Base-by-base conservation (phyloP, 2,888 invertebrate species). In the Silvanus unidentatus region DNA sequence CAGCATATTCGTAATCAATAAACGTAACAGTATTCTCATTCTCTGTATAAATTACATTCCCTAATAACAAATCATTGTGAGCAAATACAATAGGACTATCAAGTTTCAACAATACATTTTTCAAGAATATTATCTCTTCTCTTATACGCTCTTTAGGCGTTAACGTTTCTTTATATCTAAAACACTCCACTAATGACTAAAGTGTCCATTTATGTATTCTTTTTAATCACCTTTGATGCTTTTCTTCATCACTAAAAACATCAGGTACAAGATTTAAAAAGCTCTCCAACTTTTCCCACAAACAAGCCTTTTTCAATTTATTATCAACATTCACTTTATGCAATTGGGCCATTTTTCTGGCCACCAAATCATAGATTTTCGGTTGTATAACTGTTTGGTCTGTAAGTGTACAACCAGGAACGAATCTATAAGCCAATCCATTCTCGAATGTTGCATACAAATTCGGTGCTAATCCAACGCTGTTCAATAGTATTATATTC, bases 1-100 rank as follows among this genome's bases (percentile, higher is more conserved):
- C 87, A 12, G 93, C 90, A 73, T 99, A 99, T 73, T 99, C 98
- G 72, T 88, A 98, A 75, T 99, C 99, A 63, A 99, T 98, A 70
- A 99, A 97, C 39, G 85, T 84, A 38, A 96, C 84, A 45, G 74
- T 76, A 56, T 80, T 76, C 57, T 79, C 73, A 46, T 73, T 71
- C 65, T 84, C 75, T 64, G 92, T 84, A 73, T 88, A 88, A 59
- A 99, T 82, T 52, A 99, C 84, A 75, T 99, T 99, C 64, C 88
- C 92, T 65, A 98, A 78, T 62, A 99, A 79, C 54, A 97, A 80
- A 78, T 99, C 99, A 75, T 99, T 99, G 77, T 99, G 99, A 70
- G 90, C 86, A 76, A 96, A 96, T 48, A 95, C 96, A 53, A 94
- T 72, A 32, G 88, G 88, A 76, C 82, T 88, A 57, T 78, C 73